Evolutionary conservation across 2,797 vertebrate species (phyloP).

Genomic region (Chelidonichthys spinosus): DNA sequence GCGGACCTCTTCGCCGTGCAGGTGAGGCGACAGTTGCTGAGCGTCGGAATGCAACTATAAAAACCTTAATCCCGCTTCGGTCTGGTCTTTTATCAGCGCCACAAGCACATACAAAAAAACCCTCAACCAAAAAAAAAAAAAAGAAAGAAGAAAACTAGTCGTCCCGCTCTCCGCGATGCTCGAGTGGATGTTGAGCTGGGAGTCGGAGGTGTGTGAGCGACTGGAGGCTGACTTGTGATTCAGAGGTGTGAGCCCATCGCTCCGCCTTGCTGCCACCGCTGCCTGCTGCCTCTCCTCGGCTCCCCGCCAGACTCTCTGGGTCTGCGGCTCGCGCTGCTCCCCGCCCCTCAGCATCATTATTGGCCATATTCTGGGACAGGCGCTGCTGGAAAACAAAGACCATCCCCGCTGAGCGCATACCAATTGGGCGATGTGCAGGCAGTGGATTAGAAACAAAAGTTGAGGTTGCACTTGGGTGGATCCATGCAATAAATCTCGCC

Average conservation of each 20-base stretch:
- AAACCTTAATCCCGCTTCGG: constrained; percentile 33
- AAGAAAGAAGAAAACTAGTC: constrained; percentile 6
- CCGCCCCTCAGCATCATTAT: constrained; percentile 78
- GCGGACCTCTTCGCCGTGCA: constrained; percentile 75
- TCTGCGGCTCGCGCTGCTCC: constrained; percentile 72
- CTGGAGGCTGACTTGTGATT: constrained; percentile 60
- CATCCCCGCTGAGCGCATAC: constrained; percentile 47
- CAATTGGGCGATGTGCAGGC: constrained; percentile 37
- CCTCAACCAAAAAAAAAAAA: constrained; percentile 11
- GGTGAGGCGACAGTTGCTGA: constrained; percentile 72
- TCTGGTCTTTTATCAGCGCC: constrained; percentile 25
- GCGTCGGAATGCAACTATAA: constrained; percentile 64
- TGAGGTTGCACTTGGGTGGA: constrained; percentile 6
- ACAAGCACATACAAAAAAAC: constrained; percentile 5
- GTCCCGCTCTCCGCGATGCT: constrained; percentile 50
- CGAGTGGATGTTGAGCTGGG: constrained; percentile 38
- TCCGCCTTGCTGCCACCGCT: constrained; percentile 52
- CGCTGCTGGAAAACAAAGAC: constrained; percentile 61
- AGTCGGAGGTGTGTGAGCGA: constrained; percentile 63
- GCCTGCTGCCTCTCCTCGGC: constrained; percentile 63
- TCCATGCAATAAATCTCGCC: constrained; percentile 4
- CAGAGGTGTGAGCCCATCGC: constrained; percentile 80
- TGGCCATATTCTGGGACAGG: constrained; percentile 74
- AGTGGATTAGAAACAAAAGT: constrained; percentile 29
- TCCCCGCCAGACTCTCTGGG: constrained; percentile 73